A percentile compares a stretch with the other conserved stretches of the same genome.
Evolutionary conservation across 2,113 vertebrate species (phyloP).

Genomic region (Osmerus eperlanus): DNA sequence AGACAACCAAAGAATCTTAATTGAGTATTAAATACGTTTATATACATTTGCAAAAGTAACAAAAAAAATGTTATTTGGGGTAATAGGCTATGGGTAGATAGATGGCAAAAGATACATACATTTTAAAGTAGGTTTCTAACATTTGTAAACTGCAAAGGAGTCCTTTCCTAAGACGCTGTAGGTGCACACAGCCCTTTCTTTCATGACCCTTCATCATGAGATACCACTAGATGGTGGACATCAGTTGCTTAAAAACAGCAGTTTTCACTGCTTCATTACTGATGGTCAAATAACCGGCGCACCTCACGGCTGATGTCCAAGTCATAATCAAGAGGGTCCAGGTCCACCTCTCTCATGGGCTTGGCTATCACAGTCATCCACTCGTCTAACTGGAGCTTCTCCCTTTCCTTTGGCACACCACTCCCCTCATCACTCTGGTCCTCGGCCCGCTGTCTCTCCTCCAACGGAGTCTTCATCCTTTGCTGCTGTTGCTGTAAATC

Average conservation of each 20-base stretch:
- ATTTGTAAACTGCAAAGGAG: too few relatives aligned
- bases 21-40: neutral
- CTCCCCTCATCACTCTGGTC: slow-evolving; percentile 64
- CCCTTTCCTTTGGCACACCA: slow-evolving; percentile 35
- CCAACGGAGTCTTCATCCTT: slow-evolving; percentile 29
- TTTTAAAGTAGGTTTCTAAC: too few relatives aligned
- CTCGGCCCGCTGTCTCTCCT: slow-evolving; percentile 54
- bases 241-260: too few relatives aligned
- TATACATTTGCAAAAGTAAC: too few relatives aligned
- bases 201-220: too few relatives aligned
- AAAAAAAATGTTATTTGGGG: too few relatives aligned
- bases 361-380: slow-evolving; percentile 74
- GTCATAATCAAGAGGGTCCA: slow-evolving; percentile 87
- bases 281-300: slow-evolving; percentile 27
- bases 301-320: slow-evolving; percentile 93
- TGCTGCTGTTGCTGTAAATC: slow-evolving; percentile 80
- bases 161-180: too few relatives aligned
- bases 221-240: too few relatives aligned
- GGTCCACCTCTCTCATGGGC: slow-evolving; percentile 73
- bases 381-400: slow-evolving; percentile 55
- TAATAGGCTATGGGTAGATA: too few relatives aligned
- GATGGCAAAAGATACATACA: too few relatives aligned
- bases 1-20: neutral
- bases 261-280: too few relatives aligned
- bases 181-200: too few relatives aligned